A percentile compares a stretch with the other conserved stretches of the same genome.
Conservation (phyloP, 2,797 vertebrate genomes). For the Halcyon badia region DNA sequence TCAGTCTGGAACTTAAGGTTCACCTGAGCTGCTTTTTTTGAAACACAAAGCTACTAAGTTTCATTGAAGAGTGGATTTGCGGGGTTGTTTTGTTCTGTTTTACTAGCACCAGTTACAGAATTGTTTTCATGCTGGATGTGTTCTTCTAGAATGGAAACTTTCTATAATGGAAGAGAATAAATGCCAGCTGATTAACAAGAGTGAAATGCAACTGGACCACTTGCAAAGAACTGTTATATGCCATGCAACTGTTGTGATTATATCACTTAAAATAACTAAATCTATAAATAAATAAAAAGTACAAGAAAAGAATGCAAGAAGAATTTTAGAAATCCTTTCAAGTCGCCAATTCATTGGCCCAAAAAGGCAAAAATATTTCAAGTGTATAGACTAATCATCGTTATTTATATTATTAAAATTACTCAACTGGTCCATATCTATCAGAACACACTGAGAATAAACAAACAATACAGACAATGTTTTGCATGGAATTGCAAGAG, state of each 20-base stretch:
- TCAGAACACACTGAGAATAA: neutral
- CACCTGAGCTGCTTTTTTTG: neutral
- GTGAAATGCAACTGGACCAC: neutral
- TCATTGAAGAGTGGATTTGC: neutral
- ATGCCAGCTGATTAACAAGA: neutral
- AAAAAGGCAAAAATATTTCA: neutral
- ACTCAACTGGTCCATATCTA: neutral
- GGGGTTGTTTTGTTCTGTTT: neutral
- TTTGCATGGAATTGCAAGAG: neutral
- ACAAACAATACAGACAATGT: neutral
- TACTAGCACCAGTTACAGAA: neutral
- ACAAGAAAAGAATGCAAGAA: neutral
- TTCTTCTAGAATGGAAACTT: neutral
- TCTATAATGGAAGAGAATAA: neutral
- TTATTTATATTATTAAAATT: neutral
- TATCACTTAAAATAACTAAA: too few species aligned
- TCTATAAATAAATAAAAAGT: too few species aligned
- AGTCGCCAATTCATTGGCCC: neutral
- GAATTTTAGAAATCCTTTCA: neutral
- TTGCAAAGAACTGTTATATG: neutral
- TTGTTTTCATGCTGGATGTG: neutral
- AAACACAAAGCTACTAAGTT: neutral
- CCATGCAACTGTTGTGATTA: neutral
- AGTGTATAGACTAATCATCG: neutral
- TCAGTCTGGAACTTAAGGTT: neutral